These are phyloP conservation scores for Drymonia ruficornis DNA, from an alignment of 2,888 invertebrate species.

Conservation along the genomic window DNA sequence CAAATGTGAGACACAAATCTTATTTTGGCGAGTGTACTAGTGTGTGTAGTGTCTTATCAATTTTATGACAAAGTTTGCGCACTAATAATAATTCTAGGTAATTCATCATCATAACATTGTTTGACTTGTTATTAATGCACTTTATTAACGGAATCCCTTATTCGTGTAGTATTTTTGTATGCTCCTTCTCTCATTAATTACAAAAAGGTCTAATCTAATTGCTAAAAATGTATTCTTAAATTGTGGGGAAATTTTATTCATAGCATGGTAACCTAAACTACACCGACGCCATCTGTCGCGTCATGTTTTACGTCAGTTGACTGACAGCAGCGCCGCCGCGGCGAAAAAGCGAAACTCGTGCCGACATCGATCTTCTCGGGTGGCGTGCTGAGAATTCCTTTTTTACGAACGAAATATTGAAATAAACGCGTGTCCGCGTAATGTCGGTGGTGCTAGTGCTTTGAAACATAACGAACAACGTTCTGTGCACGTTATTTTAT, in stretches of 20 bases:
- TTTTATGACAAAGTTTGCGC: no score
- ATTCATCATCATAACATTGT: no score
- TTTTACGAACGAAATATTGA: conserved; percentile 72
- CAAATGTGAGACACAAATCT: no score
- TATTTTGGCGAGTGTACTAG: no score
- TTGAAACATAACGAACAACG: conserved; percentile 61
- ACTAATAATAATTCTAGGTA: no score
- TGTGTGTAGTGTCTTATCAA: no score
- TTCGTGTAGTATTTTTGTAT: no score
- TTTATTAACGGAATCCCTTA: no score
- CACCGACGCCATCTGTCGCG: conserved; percentile 58
- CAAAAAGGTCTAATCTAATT: background rate
- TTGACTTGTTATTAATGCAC: no score
- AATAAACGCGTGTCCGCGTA: conserved; percentile 68
- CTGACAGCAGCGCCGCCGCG: conserved; percentile 58
- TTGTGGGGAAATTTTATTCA: background rate
- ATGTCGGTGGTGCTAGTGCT: conserved; percentile 81
- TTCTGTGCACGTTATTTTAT: conserved; percentile 71
- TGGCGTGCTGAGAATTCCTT: conserved; percentile 64
- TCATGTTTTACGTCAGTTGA: conserved; percentile 43
- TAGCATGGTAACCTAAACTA: conserved; percentile 43
- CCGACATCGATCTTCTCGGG: conserved; percentile 80
- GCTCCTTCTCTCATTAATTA: no score
- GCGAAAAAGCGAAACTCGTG: conserved; percentile 64
- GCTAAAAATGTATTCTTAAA: background rate